These are phyloP conservation scores for Euproctis similis DNA, from an alignment of 2,888 invertebrate species.

Conservation along the genomic window DNA sequence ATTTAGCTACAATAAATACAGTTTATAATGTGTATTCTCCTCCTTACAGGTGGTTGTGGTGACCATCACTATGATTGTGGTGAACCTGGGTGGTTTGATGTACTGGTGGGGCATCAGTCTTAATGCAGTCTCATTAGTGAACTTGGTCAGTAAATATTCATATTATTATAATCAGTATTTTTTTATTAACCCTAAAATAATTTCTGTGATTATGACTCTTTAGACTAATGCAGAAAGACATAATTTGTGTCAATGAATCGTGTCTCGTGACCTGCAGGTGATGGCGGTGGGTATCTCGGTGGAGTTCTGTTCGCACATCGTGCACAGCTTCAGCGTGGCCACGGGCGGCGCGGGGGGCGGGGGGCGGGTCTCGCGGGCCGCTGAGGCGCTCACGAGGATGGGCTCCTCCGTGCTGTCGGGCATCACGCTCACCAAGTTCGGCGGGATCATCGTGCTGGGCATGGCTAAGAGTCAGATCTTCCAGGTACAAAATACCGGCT, in stretches of 20 bases:
- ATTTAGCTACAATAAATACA: not conserved
- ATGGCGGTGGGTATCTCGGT: slow-evolving; percentile 99
- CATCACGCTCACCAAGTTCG: slow-evolving; percentile 98
- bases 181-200: too few species aligned
- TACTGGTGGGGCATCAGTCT: slow-evolving; percentile 96
- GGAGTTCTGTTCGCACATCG: slow-evolving; percentile 98
- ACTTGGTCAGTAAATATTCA: slow-evolving; percentile 89
- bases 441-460: slow-evolving; percentile 95
- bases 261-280: slow-evolving; percentile 77
- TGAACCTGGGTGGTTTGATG: slow-evolving; percentile 96
- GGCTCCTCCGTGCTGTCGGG: slow-evolving; percentile 97
- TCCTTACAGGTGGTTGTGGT: slow-evolving; percentile 84
- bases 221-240: too few species aligned
- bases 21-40: too few species aligned
- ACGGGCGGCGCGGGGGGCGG: slow-evolving; percentile 82
- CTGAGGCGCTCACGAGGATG: slow-evolving; percentile 91
- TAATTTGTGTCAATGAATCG: not conserved
- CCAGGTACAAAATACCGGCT: slow-evolving; percentile 74
- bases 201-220: too few species aligned
- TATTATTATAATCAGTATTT: too few species aligned
- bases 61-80: slow-evolving; percentile 94
- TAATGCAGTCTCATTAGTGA: slow-evolving; percentile 97
- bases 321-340: slow-evolving; percentile 91
- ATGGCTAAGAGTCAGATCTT: slow-evolving; percentile 99
- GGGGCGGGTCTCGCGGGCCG: slow-evolving; percentile 84